Evolutionary conservation across 2,888 invertebrate species (phyloP), one percentile per base, ranked within the genome.

Genomic region (Rhaphigaster nebulosa): DNA sequence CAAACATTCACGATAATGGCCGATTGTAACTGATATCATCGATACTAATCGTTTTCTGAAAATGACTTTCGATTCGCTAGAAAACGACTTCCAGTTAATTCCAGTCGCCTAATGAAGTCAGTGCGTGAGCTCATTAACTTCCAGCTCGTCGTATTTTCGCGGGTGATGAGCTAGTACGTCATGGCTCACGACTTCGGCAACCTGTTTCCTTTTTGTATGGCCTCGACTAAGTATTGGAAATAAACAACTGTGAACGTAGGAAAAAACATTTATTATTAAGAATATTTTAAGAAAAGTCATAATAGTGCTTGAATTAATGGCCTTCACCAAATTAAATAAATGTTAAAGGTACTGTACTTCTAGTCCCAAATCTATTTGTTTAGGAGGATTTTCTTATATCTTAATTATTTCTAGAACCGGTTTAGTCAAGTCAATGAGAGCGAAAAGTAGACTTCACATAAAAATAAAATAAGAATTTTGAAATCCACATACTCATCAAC

Each of bases 21-120:
- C 70, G 38, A 34, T 34, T 76, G 70, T 34, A 10, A 76, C 70
- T 76, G 70, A 76, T 76, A 76, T 76, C 70, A 76, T 23, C 70
- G 70, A 76, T 76, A 4, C 34, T 38, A 76, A 76, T 76, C 45
- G 45, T 26, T 84, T 45, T 84, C 84, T 45, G n/a, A 20, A 41
- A 84, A 84, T 15, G 38, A 45, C 45, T 84, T 84, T 26, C 26
- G 26, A 84, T n/a, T 45, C 3, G n/a, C 38, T 26, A 50, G 84
- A 84, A 84, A 84, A 84, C 84, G 41, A 84, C 45, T 84, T 84
- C 84, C 84, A 84, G 45, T 50, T 41, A 50, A 84, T 84, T 84
- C 84, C 84, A 84, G 84, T 84, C 34, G 84, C 26, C 15, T 84
- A 84, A 84, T 84, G 45, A 84, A 84, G 84, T 84, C 84, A 84